These are phyloP conservation scores for Synanthedon tipuliformis DNA, from an alignment of 2,888 invertebrate genomes.

Conservation along the genomic window DNA sequence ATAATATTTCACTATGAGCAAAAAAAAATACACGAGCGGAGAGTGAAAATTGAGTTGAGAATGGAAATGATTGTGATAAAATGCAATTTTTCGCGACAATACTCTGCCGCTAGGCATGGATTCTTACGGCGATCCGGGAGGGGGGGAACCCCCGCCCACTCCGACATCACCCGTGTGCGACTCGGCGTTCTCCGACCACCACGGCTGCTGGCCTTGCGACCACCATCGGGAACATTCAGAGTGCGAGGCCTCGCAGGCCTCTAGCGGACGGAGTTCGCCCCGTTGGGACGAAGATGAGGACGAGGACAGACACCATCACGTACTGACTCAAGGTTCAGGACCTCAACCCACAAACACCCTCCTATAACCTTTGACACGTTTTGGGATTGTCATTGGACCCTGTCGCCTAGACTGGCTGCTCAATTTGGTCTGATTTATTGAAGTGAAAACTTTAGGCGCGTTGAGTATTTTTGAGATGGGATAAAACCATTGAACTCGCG, in stretches of 20 bases:
- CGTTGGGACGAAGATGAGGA: conserved; percentile 60
- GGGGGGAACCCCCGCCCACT: conserved; percentile 50
- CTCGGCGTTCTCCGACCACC: conserved; percentile 63
- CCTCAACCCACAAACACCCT: background rate
- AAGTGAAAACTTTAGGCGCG: no score
- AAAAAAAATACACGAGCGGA: conserved; percentile 6
- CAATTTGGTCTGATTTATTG: no score
- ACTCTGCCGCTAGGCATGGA: conserved; percentile 53
- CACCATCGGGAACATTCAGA: conserved; percentile 48
- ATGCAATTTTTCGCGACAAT: background rate
- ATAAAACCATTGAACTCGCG: no score
- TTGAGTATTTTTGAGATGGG: no score
- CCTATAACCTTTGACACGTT: background rate
- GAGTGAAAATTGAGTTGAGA: conserved; percentile 9
- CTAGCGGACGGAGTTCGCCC: conserved; percentile 61
- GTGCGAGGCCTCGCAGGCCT: conserved; percentile 43
- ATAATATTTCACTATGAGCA: background rate
- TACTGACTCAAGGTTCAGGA: conserved; percentile 60
- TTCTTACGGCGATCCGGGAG: conserved; percentile 59
- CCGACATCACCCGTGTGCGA: conserved; percentile 64
- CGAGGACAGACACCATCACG: conserved; percentile 44
- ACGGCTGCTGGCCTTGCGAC: conserved; percentile 62
- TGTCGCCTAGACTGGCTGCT: no score
- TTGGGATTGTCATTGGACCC: no score
- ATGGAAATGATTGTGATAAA: conserved; percentile 3